Conservation (phyloP, 1,140 invertebrate species). For the Oryctes rhinoceros region DNA sequence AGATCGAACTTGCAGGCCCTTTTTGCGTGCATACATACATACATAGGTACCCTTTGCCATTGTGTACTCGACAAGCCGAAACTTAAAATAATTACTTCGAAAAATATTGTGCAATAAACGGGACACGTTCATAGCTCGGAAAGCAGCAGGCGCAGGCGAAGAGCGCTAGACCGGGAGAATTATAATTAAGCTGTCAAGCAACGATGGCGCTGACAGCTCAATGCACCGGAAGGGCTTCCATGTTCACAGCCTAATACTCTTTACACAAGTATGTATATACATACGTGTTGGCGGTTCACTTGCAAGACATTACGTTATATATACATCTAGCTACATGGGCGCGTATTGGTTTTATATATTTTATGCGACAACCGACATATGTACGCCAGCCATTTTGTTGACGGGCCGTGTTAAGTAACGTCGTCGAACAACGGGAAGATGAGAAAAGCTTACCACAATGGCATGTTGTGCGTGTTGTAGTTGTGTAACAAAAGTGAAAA, state of each 20-base stretch:
- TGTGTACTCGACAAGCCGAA: slow-evolving; percentile 5
- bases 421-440: too few relatives aligned
- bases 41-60: neutral
- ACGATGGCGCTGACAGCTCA: slow-evolving; percentile 39
- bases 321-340: neutral
- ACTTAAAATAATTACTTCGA: slow-evolving; percentile 32
- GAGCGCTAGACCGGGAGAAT: slow-evolving; percentile 35
- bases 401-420: neutral
- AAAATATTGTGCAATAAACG: slow-evolving; percentile 39
- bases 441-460: too few relatives aligned
- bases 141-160: neutral
- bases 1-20: neutral
- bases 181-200: slow-evolving; percentile 37
- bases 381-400: slow-evolving; percentile 15
- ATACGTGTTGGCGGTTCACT: neutral
- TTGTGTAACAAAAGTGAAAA: too few relatives aligned
- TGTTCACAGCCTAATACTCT: slow-evolving; percentile 34
- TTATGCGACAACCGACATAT: neutral
- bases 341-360: neutral
- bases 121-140: neutral
- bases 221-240: slow-evolving; percentile 40
- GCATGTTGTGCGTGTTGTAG: too few relatives aligned
- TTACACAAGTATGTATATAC: neutral
- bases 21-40: neutral
- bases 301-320: neutral